Evolutionary conservation across 2,888 invertebrate species (phyloP).

Genomic region (Trachelus tabidus): DNA sequence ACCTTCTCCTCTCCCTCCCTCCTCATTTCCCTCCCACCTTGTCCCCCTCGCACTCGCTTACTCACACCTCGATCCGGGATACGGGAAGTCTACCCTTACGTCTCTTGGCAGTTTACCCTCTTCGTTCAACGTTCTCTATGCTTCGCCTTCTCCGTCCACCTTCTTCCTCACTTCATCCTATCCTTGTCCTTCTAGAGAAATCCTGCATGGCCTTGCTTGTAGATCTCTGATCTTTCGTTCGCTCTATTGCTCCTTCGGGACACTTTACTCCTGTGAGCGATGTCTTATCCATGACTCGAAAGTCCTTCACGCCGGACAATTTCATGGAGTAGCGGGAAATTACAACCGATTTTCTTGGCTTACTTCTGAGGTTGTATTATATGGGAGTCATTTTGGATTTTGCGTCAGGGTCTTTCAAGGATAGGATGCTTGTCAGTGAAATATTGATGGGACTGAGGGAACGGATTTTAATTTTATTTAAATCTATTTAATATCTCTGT

Average conservation of each 20-base stretch:
- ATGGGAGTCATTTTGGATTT: neutral
- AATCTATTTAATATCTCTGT: neutral
- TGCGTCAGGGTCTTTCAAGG: neutral
- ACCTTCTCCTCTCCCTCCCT: conserved; percentile 15
- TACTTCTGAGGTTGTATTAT: neutral
- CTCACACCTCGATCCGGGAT: conserved; percentile 8
- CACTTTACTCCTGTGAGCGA: conserved; percentile 45
- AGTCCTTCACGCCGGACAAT: conserved; percentile 27
- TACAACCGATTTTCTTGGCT: neutral
- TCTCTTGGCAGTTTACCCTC: conserved; percentile 25
- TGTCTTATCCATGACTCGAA: conserved; percentile 45
- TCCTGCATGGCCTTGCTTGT: neutral
- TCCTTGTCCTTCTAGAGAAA: neutral
- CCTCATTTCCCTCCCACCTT: neutral
- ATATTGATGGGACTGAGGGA: neutral
- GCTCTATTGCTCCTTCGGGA: conserved; percentile 42
- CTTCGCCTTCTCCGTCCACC: neutral
- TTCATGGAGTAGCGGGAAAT: neutral
- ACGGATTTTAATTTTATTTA: neutral
- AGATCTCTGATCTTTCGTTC: conserved; percentile 15
- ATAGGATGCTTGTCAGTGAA: neutral
- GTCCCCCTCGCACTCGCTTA: conserved; percentile 10
- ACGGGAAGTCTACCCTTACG: conserved; percentile 14
- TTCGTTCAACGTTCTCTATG: conserved; percentile 2
- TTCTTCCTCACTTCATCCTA: conserved; percentile 1